Base-by-base conservation (phyloP, 2,797 vertebrate species). In the Brotula barbata region DNA sequence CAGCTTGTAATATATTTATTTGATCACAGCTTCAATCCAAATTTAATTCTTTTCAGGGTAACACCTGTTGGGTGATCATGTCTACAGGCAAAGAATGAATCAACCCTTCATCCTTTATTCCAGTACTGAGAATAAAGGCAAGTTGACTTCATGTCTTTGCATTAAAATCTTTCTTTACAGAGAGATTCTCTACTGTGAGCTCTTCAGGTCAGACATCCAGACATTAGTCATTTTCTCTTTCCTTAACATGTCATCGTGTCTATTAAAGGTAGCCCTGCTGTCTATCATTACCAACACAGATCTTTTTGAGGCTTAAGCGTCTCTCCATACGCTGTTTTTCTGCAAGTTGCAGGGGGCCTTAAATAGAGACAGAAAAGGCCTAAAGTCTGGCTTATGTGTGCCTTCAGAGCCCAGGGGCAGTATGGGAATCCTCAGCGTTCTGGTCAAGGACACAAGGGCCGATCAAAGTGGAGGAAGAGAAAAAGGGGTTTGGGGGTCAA, bases 391-490 rank as follows among this genome's bases (percentile, higher is more conserved):
- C 73, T 54, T 58, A 59, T 33, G 69, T 49, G 57, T 77, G 86
- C 86, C 81, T 85, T 85, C 80, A 75, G 88, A 90, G 91, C 87
- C 87, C 89, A 69, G 68, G 64, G 71, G 71, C 90, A 90, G 89
- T 87, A 77, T 78, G 85, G 78, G 91, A 91, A 92, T 92, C 88
- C 84, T 91, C 90, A 62, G 86, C 82, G 85, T 96, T 99, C 96
- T 98, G 95, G 93, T 98, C 95, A 97, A 98, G 97, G 96, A 99
- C 97, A 97, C 94, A 95, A 96, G 94, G 93, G 91, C 93, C 93
- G 91, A 87, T 91, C 59, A 84, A 90, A 94, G 93, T 91, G 89
- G 90, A 94, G 93, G 80, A 96, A 91, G 93, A 85, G 91, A 93
- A 90, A 85, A 93, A 77, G 37, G 56, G 45, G 61, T 80, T 63